Percentiles rank a stretch among this genome's conserved stretches.
phyloP scores from a whole-genome alignment of 2,888 invertebrate species.

The Stenodema calcarata region DNA sequence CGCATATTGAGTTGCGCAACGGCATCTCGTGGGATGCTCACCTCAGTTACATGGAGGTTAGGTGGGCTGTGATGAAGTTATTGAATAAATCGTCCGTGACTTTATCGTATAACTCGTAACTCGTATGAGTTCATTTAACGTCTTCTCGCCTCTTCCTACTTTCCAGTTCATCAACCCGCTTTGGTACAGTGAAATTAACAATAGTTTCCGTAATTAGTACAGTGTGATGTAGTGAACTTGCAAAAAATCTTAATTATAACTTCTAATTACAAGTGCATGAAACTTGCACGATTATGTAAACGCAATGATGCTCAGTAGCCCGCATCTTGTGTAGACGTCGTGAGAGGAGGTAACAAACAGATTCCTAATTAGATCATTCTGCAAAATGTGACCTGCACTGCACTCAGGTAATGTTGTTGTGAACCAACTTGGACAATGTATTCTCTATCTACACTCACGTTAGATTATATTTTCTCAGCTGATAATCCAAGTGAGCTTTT shows the following conservation, averaged over 20 bases:
- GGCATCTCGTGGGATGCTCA: background rate
- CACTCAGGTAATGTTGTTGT: too few species aligned
- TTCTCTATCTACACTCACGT: background rate
- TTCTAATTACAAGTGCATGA: too few species aligned
- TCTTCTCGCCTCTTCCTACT: background rate
- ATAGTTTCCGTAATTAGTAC: too few species aligned
- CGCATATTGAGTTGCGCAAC: constrained; percentile 13
- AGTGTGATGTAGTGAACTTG: too few species aligned
- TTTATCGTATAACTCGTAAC: background rate
- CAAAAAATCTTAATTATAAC: too few species aligned
- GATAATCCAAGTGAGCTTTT: background rate
- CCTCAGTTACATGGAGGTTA: background rate
- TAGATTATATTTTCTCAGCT: too few species aligned
- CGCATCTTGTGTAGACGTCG: too few species aligned
- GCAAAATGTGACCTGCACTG: too few species aligned
- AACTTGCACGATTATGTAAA: too few species aligned
- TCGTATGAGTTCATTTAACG: background rate
- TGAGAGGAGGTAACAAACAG: background rate
- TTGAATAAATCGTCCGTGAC: background rate
- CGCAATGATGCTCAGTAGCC: too few species aligned
- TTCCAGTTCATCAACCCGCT: background rate
- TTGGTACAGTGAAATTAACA: too few species aligned
- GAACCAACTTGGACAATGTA: background rate
- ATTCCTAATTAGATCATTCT: background rate
- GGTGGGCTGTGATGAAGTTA: background rate